These are phyloP conservation scores for Serilophus lunatus DNA, from an alignment of 2,113 vertebrate genomes.

Conservation along the genomic window DNA sequence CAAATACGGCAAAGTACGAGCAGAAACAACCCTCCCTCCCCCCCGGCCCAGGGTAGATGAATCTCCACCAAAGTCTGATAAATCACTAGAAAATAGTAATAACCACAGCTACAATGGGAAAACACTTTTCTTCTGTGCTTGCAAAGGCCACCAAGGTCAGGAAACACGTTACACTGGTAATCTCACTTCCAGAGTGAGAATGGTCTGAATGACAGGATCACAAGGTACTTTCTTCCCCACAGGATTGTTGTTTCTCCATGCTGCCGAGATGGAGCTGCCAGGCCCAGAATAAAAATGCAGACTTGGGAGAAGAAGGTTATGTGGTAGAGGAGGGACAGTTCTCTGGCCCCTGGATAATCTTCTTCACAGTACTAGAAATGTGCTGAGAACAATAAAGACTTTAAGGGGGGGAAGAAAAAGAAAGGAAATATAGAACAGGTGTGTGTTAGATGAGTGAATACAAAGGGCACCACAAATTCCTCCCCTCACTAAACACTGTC, in stretches of 20 bases:
- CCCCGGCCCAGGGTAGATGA: neutral
- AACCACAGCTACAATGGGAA: neutral
- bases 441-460: neutral
- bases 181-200: neutral
- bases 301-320: neutral
- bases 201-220: neutral
- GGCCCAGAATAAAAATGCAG: neutral
- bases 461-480: neutral
- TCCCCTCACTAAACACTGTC: neutral
- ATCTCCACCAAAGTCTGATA: neutral
- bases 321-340: neutral
- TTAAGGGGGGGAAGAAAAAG: neutral
- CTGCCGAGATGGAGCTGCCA: neutral
- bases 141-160: neutral
- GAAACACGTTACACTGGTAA: neutral
- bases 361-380: neutral
- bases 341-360: neutral
- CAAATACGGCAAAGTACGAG: neutral
- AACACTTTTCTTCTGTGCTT: neutral
- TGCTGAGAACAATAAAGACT: neutral
- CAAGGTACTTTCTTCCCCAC: accelerated
- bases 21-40: neutral
- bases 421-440: neutral
- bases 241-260: accelerated
- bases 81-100: neutral